A percentile compares a stretch with the other conserved stretches of the same genome.
These are phyloP conservation scores for Oxystoma pomonae DNA, from an alignment of 2,888 invertebrate species.

Conservation along the genomic window DNA sequence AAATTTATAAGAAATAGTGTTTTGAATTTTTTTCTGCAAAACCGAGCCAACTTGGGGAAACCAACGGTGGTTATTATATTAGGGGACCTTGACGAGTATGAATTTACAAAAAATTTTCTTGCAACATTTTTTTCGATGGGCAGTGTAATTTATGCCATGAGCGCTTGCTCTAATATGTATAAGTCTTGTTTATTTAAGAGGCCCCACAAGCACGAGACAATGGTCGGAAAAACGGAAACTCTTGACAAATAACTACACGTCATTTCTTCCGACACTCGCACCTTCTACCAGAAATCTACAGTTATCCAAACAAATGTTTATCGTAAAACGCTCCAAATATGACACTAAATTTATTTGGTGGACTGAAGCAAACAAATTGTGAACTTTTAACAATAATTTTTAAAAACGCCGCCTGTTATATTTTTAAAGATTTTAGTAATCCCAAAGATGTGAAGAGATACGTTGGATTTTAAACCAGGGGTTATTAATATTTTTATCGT, in stretches of 20 bases:
- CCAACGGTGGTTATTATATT: no score
- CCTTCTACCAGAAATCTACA: slow-evolving; percentile 25
- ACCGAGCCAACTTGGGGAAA: no score
- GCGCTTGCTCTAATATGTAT: no score
- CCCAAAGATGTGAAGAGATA: background rate
- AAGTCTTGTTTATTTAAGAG: background rate
- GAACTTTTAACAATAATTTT: background rate
- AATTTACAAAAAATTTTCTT: no score
- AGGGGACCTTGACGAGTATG: no score
- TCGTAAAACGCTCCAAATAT: slow-evolving; percentile 6
- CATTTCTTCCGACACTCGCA: slow-evolving; percentile 36
- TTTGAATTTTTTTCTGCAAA: no score
- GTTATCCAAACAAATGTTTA: slow-evolving; percentile 19
- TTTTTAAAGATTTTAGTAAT: background rate
- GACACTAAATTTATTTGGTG: background rate
- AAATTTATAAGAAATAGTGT: no score
- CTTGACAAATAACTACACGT: slow-evolving; percentile 18
- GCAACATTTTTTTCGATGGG: no score
- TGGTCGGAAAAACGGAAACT: background rate
- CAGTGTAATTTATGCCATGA: no score
- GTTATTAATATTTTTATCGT: background rate
- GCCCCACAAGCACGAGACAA: background rate
- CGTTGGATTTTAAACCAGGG: background rate
- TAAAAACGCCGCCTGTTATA: background rate
- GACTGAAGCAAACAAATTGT: background rate